phyloP scores from a whole-genome alignment of 2,113 vertebrate genomes.

The Acrocephalus arundinaceus region DNA sequence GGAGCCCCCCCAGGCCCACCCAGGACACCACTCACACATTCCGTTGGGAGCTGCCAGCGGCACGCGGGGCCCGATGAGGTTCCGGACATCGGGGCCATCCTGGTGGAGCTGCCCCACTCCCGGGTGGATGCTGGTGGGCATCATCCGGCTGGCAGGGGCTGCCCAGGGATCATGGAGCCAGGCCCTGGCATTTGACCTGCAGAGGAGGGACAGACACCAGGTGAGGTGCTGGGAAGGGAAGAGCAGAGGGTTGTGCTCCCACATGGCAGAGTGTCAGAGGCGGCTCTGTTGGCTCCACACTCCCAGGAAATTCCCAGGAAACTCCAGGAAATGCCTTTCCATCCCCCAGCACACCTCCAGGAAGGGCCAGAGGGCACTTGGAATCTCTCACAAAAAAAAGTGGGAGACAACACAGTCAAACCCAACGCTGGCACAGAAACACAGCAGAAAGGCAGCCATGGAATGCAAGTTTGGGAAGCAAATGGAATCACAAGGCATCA shows the following conservation, averaged over 20 bases:
- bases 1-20: too few relatives aligned
- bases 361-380: background rate
- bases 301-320: background rate
- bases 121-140: slow-evolving; percentile 79
- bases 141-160: slow-evolving; percentile 85
- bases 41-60: slow-evolving; percentile 89
- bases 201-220: background rate
- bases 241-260: accelerated
- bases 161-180: slow-evolving; percentile 70
- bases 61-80: slow-evolving; percentile 85
- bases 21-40: slow-evolving; percentile 85
- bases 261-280: accelerated
- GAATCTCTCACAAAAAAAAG: background rate
- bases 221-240: background rate
- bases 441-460: accelerated
- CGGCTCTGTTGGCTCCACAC: accelerated
- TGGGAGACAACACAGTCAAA: background rate
- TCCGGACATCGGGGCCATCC: slow-evolving; percentile 69
- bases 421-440: accelerated
- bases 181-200: slow-evolving; percentile 87
- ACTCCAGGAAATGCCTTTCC: too few relatives aligned
- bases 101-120: slow-evolving; percentile 40
- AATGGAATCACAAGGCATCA: accelerated
- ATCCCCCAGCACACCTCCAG: background rate
- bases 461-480: background rate